phyloP scores from a whole-genome alignment of 1,140 invertebrate species.

The Sitophilus oryzae region DNA sequence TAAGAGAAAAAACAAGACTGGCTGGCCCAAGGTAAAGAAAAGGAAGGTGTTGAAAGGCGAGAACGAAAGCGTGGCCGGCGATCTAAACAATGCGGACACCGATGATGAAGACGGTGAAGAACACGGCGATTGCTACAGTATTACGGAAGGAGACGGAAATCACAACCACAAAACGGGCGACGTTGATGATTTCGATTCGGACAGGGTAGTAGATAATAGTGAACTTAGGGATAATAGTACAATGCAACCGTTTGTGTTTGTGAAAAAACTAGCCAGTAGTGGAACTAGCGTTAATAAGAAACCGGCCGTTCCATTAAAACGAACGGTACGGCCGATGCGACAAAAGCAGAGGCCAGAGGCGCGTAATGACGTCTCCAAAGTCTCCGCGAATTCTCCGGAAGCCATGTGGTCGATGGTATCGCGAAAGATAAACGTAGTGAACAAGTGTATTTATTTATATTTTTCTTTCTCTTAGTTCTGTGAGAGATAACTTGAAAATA shows the following conservation, averaged over 20 bases:
- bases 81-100: constrained; percentile 16
- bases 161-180: constrained; percentile 20
- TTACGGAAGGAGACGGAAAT: constrained; percentile 24
- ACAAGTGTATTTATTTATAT: no score
- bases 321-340: constrained; percentile 28
- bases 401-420: constrained; percentile 39
- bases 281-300: constrained; percentile 16
- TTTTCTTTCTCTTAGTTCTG: constrained; percentile 25
- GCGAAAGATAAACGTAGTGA: constrained; percentile 42
- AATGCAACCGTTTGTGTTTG: constrained; percentile 38
- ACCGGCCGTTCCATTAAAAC: constrained; percentile 23
- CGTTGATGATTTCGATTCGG: constrained; percentile 9
- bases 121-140: constrained; percentile 23
- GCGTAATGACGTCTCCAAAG: constrained; percentile 35
- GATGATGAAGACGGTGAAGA: constrained; percentile 26
- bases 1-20: constrained; percentile 48
- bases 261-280: constrained; percentile 38
- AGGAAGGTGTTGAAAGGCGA: constrained; percentile 23
- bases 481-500: constrained; percentile 27
- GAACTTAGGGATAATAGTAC: constrained; percentile 34
- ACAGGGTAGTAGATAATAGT: constrained; percentile 27
- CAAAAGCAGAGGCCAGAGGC: no score
- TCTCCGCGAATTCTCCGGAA: constrained; percentile 39
- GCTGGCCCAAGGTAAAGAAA: constrained; percentile 52
- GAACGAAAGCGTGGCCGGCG: constrained; percentile 23